Conservation (phyloP, 1,140 invertebrate species). For the Ceratoteleas bidentatus region DNA sequence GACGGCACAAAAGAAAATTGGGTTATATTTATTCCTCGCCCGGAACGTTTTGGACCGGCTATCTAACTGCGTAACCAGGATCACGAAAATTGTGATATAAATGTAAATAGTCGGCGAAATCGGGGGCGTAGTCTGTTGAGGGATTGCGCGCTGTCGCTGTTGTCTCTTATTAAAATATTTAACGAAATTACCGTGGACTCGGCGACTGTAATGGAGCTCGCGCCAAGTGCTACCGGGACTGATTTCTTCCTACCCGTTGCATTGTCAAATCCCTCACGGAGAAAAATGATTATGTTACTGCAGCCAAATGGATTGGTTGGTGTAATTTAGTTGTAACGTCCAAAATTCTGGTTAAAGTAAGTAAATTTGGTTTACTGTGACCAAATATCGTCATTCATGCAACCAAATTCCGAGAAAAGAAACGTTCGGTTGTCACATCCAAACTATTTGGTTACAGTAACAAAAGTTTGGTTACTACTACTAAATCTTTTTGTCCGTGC, state of each 20-base stretch:
- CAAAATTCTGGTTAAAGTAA: too few relatives aligned
- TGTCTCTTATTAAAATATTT: constrained; percentile 80
- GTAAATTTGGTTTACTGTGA: too few relatives aligned
- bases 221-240: constrained; percentile 31
- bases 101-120: constrained; percentile 67
- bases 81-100: constrained; percentile 72
- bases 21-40: constrained; percentile 61
- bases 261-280: too few relatives aligned
- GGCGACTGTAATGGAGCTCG: constrained; percentile 78
- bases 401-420: too few relatives aligned
- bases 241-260: constrained; percentile 9
- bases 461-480: too few relatives aligned
- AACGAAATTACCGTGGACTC: constrained; percentile 78
- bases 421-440: too few relatives aligned
- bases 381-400: too few relatives aligned
- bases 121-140: neutral
- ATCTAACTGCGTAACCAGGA: constrained; percentile 65
- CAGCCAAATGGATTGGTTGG: too few relatives aligned
- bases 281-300: too few relatives aligned
- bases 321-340: too few relatives aligned
- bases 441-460: too few relatives aligned
- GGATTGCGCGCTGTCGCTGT: constrained; percentile 56
- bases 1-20: constrained; percentile 59
- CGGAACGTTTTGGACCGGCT: constrained; percentile 31
- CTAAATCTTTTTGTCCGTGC: too few relatives aligned